phyloP scores from a whole-genome alignment of 2,113 vertebrate species.

The Microtus pennsylvanicus region DNA sequence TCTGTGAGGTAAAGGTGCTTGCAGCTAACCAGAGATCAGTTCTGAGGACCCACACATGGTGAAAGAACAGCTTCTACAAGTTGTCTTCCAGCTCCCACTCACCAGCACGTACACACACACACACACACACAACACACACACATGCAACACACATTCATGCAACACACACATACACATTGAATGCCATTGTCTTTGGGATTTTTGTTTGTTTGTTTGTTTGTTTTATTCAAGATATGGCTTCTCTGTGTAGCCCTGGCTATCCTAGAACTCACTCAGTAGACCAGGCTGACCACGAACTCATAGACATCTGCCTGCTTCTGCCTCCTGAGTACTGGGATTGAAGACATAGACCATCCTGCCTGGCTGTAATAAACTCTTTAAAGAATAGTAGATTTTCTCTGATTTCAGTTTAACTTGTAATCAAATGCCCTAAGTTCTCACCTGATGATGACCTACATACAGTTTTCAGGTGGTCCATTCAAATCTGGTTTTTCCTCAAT shows the following conservation, averaged over 20 bases:
- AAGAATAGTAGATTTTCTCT: background rate
- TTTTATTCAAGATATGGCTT: too few relatives aligned
- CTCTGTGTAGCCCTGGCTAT: too few relatives aligned
- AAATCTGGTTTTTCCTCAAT: background rate
- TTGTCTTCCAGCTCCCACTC: background rate
- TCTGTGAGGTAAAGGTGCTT: background rate
- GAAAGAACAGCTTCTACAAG: background rate
- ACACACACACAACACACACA: background rate
- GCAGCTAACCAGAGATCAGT: background rate
- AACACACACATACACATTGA: background rate
- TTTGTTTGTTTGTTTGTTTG: too few relatives aligned
- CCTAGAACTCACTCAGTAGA: too few relatives aligned
- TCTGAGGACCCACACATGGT: background rate
- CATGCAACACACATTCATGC: background rate
- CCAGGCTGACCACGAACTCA: too few relatives aligned
- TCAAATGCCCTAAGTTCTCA: background rate
- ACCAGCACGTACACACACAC: background rate
- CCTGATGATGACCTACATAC: background rate
- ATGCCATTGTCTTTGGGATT: background rate
- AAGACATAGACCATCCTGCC: too few relatives aligned
- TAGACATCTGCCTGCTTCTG: too few relatives aligned
- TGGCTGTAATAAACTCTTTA: background rate
- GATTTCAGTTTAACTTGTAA: background rate
- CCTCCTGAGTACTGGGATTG: too few relatives aligned
- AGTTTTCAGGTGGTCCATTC: background rate